Conservation (phyloP, 2,113 vertebrate species). For the Amphilophus citrinellus region DNA sequence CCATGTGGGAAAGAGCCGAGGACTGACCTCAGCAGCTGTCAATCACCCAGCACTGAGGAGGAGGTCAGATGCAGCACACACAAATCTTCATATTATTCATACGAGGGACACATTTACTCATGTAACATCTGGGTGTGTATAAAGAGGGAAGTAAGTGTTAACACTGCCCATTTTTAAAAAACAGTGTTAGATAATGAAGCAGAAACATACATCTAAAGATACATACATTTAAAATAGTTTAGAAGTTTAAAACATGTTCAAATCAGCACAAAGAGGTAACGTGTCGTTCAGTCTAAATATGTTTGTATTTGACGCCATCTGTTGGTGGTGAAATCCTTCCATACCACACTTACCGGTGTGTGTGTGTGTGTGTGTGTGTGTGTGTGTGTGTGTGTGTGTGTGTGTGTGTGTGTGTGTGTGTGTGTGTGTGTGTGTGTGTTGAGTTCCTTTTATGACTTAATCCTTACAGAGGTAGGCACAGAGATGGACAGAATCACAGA, state of each 20-base stretch:
- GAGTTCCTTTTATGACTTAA: too few species aligned
- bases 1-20: slow-evolving; percentile 72
- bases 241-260: not conserved
- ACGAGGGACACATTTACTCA: not conserved
- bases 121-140: not conserved
- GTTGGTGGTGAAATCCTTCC: slow-evolving; percentile 33
- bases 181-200: too few species aligned
- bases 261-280: not conserved
- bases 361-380: too few species aligned
- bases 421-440: too few species aligned
- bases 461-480: not conserved
- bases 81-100: not conserved
- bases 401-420: too few species aligned
- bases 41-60: slow-evolving; percentile 69
- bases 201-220: not conserved
- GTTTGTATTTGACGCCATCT: slow-evolving; percentile 65
- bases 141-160: not conserved
- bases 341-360: not conserved
- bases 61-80: not conserved
- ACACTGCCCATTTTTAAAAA: not conserved
- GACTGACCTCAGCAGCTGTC: slow-evolving; percentile 67
- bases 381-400: too few species aligned
- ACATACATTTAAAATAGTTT: not conserved
- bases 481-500: not conserved
- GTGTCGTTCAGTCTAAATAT: not conserved